A percentile compares a stretch with the other conserved stretches of the same genome.
These are phyloP conservation scores for Drosophila ironensis DNA, from an alignment of 1,140 invertebrate species.

Conservation along the genomic window DNA sequence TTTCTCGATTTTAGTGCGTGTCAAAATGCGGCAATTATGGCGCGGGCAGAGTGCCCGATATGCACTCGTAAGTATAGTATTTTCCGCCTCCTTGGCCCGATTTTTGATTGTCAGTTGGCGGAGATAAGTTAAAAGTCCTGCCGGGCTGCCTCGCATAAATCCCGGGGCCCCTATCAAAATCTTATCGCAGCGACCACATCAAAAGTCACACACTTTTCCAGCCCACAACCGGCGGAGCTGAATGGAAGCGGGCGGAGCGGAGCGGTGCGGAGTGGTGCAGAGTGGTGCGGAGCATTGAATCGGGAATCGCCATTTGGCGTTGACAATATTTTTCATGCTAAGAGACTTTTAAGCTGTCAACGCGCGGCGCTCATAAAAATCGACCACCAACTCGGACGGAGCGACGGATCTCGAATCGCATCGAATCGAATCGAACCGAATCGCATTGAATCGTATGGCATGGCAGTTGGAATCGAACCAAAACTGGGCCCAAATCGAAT, in stretches of 20 bases:
- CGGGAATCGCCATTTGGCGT: conserved; percentile 44
- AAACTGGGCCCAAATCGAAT: too few relatives aligned
- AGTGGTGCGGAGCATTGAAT: not conserved
- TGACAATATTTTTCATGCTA: conserved; percentile 78
- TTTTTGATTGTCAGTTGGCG: conserved; percentile 64
- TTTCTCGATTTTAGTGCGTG: conserved; percentile 19
- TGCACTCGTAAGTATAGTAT: too few relatives aligned
- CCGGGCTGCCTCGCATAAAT: conserved; percentile 53
- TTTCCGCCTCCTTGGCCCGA: not conserved
- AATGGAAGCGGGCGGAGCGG: conserved; percentile 3
- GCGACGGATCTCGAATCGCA: conserved; percentile 4
- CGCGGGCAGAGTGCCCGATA: not conserved
- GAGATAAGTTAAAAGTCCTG: conserved; percentile 72
- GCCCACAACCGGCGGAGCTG: not conserved
- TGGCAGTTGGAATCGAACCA: too few relatives aligned
- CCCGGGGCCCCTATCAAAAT: conserved; percentile 68
- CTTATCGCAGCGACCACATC: conserved; percentile 68
- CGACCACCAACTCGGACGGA: conserved; percentile 56
- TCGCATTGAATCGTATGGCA: too few relatives aligned
- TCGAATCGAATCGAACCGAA: not conserved
- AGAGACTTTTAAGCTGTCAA: conserved; percentile 79
- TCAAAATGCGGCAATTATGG: conserved; percentile 54
- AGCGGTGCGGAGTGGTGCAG: too few relatives aligned
- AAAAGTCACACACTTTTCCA: conserved; percentile 62
- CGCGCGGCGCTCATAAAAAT: conserved; percentile 73